phyloP scores from a whole-genome alignment of 1,140 invertebrate species.

The Ooceraea biroi region DNA sequence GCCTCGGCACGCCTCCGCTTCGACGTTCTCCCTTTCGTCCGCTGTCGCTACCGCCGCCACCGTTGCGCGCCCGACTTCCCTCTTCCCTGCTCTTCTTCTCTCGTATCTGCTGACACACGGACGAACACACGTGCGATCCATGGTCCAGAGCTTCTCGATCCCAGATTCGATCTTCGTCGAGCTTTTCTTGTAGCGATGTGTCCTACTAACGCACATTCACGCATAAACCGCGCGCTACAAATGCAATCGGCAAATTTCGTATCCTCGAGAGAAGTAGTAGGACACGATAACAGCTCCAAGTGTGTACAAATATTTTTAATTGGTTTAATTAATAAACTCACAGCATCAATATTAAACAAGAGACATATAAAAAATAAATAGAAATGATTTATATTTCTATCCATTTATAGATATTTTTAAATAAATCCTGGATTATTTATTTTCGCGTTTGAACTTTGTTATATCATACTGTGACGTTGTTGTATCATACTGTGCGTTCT shows the following conservation, averaged over 20 bases:
- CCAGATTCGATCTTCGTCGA: background rate
- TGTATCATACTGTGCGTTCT: background rate
- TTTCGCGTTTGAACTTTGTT: too few relatives aligned
- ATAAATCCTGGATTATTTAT: too few relatives aligned
- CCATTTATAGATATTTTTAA: too few relatives aligned
- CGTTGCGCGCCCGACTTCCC: too few relatives aligned
- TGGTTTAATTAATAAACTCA: too few relatives aligned
- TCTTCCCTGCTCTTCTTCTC: conserved; percentile 33
- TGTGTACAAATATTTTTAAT: too few relatives aligned
- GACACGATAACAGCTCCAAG: background rate
- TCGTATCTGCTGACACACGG: background rate
- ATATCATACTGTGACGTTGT: too few relatives aligned
- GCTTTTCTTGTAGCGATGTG: conserved; percentile 43
- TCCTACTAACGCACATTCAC: conserved; percentile 42
- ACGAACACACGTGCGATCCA: conserved; percentile 23
- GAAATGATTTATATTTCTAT: too few relatives aligned
- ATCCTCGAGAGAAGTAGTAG: background rate
- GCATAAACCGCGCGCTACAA: background rate
- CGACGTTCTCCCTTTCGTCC: conserved; percentile 51
- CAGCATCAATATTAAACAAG: too few relatives aligned
- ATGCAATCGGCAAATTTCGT: conserved; percentile 5
- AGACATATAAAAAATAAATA: too few relatives aligned
- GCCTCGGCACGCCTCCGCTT: conserved; percentile 51
- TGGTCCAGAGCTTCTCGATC: conserved; percentile 31
- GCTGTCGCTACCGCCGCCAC: background rate